Conservation (phyloP, 2,888 invertebrate species). For the Stenoptilia bipunctidactyla region DNA sequence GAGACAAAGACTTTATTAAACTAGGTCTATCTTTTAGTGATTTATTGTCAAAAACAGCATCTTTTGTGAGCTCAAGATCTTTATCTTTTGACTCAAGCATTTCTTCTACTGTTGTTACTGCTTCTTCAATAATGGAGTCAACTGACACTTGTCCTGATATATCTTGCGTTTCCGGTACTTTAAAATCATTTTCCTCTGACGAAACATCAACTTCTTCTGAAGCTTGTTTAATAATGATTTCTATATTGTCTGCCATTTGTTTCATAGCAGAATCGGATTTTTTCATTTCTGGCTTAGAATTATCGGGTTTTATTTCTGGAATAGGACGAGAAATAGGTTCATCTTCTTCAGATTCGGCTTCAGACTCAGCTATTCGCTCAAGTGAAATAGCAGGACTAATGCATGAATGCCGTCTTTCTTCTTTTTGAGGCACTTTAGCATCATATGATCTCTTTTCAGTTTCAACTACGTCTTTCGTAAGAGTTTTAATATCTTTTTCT, state of each 20-base stretch:
- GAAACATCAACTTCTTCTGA: conserved; percentile 59
- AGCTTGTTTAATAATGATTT: conserved; percentile 64
- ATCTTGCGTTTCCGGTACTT: conserved; percentile 28
- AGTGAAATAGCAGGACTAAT: conserved; percentile 60
- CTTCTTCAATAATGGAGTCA: conserved; percentile 60
- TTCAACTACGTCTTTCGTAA: conserved; percentile 48
- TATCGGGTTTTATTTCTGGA: conserved; percentile 19
- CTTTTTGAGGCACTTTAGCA: conserved; percentile 57
- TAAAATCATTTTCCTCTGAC: conserved; percentile 41
- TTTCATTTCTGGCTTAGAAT: conserved; percentile 35
- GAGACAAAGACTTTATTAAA: conserved; percentile 56
- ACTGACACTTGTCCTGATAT: conserved; percentile 51
- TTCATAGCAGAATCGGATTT: conserved; percentile 65
- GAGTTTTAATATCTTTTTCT: conserved; percentile 48
- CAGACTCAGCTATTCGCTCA: conserved; percentile 61
- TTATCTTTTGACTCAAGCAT: conserved; percentile 38
- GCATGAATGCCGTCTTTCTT: conserved; percentile 59
- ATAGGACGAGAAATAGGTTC: conserved; percentile 18
- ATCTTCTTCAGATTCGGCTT: conserved; percentile 57
- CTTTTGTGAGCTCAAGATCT: conserved; percentile 34
- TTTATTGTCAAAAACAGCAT: conserved; percentile 36
- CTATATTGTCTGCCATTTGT: conserved; percentile 65
- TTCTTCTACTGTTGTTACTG: conserved; percentile 51
- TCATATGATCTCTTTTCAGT: conserved; percentile 57
- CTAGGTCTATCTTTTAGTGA: conserved; percentile 46